A percentile compares a stretch with the other conserved stretches of the same genome.
Conservation (phyloP, 2,888 invertebrate species). For the Beris chalybata region DNA sequence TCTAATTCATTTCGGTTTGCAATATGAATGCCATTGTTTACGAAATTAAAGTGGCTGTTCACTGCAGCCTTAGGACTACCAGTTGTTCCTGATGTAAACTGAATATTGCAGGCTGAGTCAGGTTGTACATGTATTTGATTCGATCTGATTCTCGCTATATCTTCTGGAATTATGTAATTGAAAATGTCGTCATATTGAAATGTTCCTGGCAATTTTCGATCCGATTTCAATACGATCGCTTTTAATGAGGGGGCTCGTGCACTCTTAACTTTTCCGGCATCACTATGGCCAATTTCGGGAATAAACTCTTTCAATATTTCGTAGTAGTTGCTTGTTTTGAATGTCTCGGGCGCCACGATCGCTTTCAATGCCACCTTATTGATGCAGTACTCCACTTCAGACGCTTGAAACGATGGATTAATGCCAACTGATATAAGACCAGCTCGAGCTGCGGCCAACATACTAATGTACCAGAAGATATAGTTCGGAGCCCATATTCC, state of each 20-base stretch:
- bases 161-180: constrained; percentile 44
- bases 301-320: constrained; percentile 63
- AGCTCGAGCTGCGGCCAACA: constrained; percentile 70
- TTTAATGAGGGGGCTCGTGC: constrained; percentile 58
- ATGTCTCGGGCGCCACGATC: constrained; percentile 65
- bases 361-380: constrained; percentile 71
- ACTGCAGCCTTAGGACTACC: constrained; percentile 74
- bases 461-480: constrained; percentile 73
- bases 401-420: constrained; percentile 72
- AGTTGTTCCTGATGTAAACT: constrained; percentile 85
- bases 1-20: constrained; percentile 59
- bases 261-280: constrained; percentile 58
- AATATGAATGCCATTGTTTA: constrained; percentile 74
- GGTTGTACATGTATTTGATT: constrained; percentile 64
- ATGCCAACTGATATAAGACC: constrained; percentile 75
- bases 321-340: constrained; percentile 69
- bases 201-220: constrained; percentile 58
- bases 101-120: constrained; percentile 72
- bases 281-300: constrained; percentile 60
- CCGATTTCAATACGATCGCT: constrained; percentile 62
- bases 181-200: constrained; percentile 56
- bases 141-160: constrained; percentile 32
- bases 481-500: constrained; percentile 81
- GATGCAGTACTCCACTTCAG: constrained; percentile 72
- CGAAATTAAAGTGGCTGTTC: constrained; percentile 69